Conservation (phyloP, 2,888 invertebrate species). For the Pegoplata infirma region DNA sequence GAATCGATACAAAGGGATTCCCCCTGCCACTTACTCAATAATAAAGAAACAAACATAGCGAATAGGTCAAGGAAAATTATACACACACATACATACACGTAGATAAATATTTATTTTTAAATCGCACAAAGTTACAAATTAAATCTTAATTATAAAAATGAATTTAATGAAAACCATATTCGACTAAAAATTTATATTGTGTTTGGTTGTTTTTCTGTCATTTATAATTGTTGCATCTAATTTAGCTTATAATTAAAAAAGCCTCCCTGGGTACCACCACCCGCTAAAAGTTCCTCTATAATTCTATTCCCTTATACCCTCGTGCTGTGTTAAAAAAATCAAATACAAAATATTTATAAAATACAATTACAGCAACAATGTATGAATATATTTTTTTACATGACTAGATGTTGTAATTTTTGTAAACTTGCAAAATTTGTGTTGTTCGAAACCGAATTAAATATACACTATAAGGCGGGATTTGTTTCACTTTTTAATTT, state of each 20-base stretch:
- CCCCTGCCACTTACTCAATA: slow-evolving; percentile 1
- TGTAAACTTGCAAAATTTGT: too few relatives aligned
- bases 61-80: slow-evolving; percentile 29
- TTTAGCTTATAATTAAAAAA: background rate
- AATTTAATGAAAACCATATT: background rate
- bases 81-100: background rate
- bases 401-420: background rate
- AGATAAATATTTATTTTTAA: background rate
- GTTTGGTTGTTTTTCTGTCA: background rate
- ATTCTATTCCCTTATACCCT: too few relatives aligned
- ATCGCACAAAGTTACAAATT: background rate
- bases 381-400: background rate
- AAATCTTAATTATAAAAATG: background rate
- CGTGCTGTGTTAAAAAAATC: background rate
- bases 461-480: too few relatives aligned
- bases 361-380: background rate
- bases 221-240: background rate
- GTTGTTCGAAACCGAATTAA: background rate
- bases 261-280: background rate
- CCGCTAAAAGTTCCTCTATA: background rate
- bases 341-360: background rate
- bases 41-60: background rate
- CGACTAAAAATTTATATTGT: background rate
- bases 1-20: slow-evolving; percentile 31
- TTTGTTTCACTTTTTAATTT: too few relatives aligned